Evolutionary conservation across 2,888 invertebrate species (phyloP), one percentile per base, ranked within the genome.

Genomic region (Acanthosepion pharaonis): DNA sequence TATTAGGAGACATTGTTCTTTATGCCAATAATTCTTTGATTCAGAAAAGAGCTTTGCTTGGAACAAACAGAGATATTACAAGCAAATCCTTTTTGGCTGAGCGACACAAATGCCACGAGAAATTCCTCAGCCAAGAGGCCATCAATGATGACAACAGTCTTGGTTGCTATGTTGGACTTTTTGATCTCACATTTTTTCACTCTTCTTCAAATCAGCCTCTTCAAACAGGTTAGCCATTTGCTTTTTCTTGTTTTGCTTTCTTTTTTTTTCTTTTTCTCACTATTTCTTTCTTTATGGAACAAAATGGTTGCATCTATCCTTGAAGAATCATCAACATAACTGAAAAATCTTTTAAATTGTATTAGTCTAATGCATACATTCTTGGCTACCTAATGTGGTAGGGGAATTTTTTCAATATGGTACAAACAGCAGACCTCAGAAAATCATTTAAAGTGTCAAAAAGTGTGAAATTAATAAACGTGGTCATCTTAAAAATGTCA

Each of bases 31-130:
- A 96, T 28, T 96, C 97, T 28, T 95, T 95, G 91, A 97, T 97
- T 94, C 97, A 97, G 96, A 97, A 97, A 95, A 95, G 96, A 95
- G 97, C 97, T 0, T 95, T 97, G 93, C 96, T 97, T 94, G 97
- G 97, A 23, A 95, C 94, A 78, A 96, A 96, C 95, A 95, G 94
- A 42, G 96, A 96, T 91, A 95, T 96, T n/a, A 94, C 95, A 9
- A 55, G 51, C 28, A 25, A 49, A 42, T 51, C 92, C 11, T 49
- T 49, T n/a, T 92, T 28, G 15, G 42, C 15, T 4, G 25, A 51
- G 15, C 48, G 2, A 18, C 92, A 92, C 15, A 25, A 5, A 51
- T 92, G 49, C n/a, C 49, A 25, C 18, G 11, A 20, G 5, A 49
- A 8, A 9, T 49, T n/a, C 6, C 28, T 15, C 51, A n/a, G n/a